Percentiles rank a stretch among this genome's conserved stretches.
phyloP scores from a whole-genome alignment of 2,113 vertebrate species.

The Gymnobelideus leadbeateri region DNA sequence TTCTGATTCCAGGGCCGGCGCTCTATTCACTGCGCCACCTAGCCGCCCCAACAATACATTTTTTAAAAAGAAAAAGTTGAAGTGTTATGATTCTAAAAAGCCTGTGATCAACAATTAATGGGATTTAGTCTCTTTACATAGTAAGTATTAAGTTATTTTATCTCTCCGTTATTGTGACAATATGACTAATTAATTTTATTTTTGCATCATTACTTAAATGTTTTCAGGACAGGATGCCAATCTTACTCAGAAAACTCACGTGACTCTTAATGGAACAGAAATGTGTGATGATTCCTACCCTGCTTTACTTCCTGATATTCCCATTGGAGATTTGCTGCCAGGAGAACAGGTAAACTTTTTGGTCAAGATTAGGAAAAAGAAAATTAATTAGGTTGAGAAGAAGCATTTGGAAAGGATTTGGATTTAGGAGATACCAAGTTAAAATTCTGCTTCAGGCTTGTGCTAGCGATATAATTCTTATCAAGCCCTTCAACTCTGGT shows the following conservation, averaged over 20 bases:
- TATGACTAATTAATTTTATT: background rate
- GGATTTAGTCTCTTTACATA: background rate
- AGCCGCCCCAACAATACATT: too few relatives aligned
- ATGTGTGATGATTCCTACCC: constrained; percentile 94
- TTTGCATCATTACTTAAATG: background rate
- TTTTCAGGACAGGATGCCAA: constrained; percentile 96
- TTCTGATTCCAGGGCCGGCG: too few relatives aligned
- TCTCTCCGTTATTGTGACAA: background rate
- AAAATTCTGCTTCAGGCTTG: background rate
- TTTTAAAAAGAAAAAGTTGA: background rate
- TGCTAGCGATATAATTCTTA: background rate
- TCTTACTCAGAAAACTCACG: constrained; percentile 95
- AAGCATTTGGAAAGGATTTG: background rate
- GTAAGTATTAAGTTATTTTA: background rate
- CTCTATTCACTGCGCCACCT: too few relatives aligned
- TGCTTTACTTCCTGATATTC: constrained; percentile 92
- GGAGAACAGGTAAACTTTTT: constrained; percentile 88
- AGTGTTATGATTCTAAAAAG: background rate
- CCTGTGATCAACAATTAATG: background rate
- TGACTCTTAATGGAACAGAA: constrained; percentile 89
- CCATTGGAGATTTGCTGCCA: constrained; percentile 91
- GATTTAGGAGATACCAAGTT: background rate
- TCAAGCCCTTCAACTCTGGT: background rate
- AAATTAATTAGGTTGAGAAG: background rate
- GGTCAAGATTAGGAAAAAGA: background rate